Evolutionary conservation across 2,113 vertebrate genomes (phyloP), one percentile per base, ranked within the genome.

Genomic region (Mustela lutreola): DNA sequence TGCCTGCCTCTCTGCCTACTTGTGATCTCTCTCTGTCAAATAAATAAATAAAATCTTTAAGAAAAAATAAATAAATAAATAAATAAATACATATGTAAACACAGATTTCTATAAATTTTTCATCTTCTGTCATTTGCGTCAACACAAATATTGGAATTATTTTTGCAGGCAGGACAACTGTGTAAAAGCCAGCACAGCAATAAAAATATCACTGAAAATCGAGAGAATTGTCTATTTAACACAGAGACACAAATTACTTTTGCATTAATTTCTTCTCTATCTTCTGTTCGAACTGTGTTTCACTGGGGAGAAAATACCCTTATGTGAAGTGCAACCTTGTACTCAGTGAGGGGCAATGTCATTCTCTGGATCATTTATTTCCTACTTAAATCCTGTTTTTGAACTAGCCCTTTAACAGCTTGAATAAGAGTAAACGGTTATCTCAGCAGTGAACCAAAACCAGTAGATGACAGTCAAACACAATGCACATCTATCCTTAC

Each of bases 391-490:
- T 26, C 10, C 81, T 70, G 31, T 31, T 97, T 98, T 70, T 86
- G 58, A 80, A 85, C 18, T 85, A 62, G 48, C 96, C 33, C 39
- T 93, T 83, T 88, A 90, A 80, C 36, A 98, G 78, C 58, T 88
- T 95, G 70, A 97, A 92, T n/a, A 58, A 93, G 56, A 97, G 39
- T 56, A 89, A 97, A 96, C 28, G 60, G n/a, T 58, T 76, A 86
- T 89, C 73, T 86, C 81, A 95, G 76, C 45, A 92, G 90, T 82
- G 75, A 96, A 85, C 21, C 28, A 28, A 90, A 79, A 76, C 53
- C 45, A 94, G 71, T 11, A 84, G 24, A 26, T 81, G 36, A 67
- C 36, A 87, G n/a, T 58, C 28, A 87, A 48, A 95, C 94, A 82
- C 60, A 84, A 63, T 60, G 26, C 65, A 14, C 58, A 63, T 58